These are phyloP conservation scores for Sebastes schlegelii DNA, from an alignment of 2,113 vertebrate species.

Conservation along the genomic window DNA sequence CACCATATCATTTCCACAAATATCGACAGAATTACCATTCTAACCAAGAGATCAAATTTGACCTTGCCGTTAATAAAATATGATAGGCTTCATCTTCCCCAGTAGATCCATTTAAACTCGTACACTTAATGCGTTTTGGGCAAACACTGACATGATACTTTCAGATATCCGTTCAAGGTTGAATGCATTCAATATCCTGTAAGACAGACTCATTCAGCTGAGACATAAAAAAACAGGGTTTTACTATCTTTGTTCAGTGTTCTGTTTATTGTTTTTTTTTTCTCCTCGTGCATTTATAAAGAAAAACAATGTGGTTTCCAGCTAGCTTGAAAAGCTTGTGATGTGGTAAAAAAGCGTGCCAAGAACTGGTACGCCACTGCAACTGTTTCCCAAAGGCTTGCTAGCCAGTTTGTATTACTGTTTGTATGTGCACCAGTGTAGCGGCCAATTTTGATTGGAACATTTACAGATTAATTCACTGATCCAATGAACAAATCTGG, in stretches of 20 bases:
- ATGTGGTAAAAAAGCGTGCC: slow-evolving; percentile 5
- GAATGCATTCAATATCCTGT: not conserved
- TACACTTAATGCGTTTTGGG: not conserved
- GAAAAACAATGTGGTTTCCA: slow-evolving; percentile 16
- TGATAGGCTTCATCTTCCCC: not conserved
- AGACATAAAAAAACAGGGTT: not conserved
- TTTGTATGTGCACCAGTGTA: not conserved
- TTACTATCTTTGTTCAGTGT: not conserved
- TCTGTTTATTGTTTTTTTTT: not conserved
- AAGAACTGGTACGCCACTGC: slow-evolving; percentile 15
- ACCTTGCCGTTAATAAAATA: slow-evolving; percentile 8
- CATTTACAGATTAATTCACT: not conserved
- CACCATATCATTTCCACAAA: slow-evolving; percentile 3
- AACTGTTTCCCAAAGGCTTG: slow-evolving; percentile 29
- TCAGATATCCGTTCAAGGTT: not conserved
- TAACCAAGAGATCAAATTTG: not conserved
- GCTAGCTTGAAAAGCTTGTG: slow-evolving; percentile 20
- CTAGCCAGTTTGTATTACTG: slow-evolving; percentile 10
- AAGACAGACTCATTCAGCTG: not conserved
- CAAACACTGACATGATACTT: not conserved
- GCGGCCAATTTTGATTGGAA: slow-evolving; percentile 3
- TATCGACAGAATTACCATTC: slow-evolving; percentile 8
- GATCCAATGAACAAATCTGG: not conserved
- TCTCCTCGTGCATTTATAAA: not conserved
- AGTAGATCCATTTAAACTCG: not conserved